Conservation (phyloP, 2,888 invertebrate species). For the Nomada ferruginata region DNA sequence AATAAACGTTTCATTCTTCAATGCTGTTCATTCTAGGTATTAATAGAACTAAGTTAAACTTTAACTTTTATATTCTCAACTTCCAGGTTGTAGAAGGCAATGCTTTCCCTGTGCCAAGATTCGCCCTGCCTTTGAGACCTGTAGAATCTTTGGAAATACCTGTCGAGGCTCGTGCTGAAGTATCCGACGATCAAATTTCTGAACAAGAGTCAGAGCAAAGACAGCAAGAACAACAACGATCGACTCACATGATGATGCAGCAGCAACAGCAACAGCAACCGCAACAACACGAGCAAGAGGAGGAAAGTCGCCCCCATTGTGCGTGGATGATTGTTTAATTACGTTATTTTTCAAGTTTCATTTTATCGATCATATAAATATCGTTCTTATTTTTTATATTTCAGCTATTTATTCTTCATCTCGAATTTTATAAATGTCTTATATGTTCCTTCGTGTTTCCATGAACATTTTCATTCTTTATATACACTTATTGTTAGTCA, state of each 20-base stretch:
- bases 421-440: background rate
- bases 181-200: constrained; percentile 73
- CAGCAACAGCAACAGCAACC: constrained; percentile 85
- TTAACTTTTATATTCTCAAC: background rate
- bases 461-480: too few relatives aligned
- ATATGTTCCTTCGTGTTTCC: too few relatives aligned
- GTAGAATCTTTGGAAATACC: constrained; percentile 79
- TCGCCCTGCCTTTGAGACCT: constrained; percentile 75
- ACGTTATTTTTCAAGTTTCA: constrained; percentile 2
- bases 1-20: background rate
- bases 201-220: constrained; percentile 76
- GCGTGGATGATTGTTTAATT: constrained; percentile 82
- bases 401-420: background rate
- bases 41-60: background rate
- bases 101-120: constrained; percentile 77
- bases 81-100: constrained; percentile 79
- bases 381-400: background rate
- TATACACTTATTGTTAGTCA: too few relatives aligned
- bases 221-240: constrained; percentile 77
- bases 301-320: constrained; percentile 91
- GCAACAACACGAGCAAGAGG: constrained; percentile 85
- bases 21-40: too few relatives aligned
- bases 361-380: too few relatives aligned
- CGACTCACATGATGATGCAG: constrained; percentile 82
- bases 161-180: constrained; percentile 78